Evolutionary conservation across 2,113 vertebrate species (phyloP).

Genomic region (Sinocyclocheilus anophthalmus): DNA sequence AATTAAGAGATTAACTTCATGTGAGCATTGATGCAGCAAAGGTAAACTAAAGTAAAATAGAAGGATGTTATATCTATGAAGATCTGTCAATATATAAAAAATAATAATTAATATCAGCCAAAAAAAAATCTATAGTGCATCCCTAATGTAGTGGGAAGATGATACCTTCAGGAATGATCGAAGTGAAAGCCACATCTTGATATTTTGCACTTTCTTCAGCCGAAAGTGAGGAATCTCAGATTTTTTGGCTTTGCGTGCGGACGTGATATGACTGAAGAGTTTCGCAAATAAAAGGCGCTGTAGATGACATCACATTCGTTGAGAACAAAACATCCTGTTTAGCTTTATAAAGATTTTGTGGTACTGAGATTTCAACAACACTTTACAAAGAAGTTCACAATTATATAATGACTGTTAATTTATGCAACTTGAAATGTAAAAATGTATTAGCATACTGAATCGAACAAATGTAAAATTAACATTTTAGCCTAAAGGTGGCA

Average conservation of each 20-base stretch:
- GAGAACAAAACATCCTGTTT: too few relatives aligned
- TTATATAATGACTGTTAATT: too few relatives aligned
- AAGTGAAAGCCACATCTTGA: conserved; percentile 95
- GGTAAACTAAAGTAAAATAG: background rate
- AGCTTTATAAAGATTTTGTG: too few relatives aligned
- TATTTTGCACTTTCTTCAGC: conserved; percentile 98
- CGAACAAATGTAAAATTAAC: background rate
- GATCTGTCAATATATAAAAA: background rate
- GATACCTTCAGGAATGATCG: conserved; percentile 93
- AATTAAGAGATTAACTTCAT: background rate
- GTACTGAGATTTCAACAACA: too few relatives aligned
- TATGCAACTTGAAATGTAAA: too few relatives aligned
- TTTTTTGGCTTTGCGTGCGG: conserved; percentile 95
- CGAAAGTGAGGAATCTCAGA: conserved; percentile 97
- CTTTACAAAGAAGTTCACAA: too few relatives aligned
- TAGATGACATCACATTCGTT: background rate
- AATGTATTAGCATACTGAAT: background rate
- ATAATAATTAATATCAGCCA: background rate
- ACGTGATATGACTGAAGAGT: conserved; percentile 96
- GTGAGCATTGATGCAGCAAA: background rate
- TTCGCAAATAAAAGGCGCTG: conserved; percentile 97
- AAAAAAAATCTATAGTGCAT: too few relatives aligned
- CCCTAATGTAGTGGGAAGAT: background rate
- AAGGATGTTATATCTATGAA: too few relatives aligned
- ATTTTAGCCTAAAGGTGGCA: background rate